A percentile compares a stretch with the other conserved stretches of the same genome.
phyloP scores from a whole-genome alignment of 1,140 invertebrate species.

The Augochlora pura region DNA sequence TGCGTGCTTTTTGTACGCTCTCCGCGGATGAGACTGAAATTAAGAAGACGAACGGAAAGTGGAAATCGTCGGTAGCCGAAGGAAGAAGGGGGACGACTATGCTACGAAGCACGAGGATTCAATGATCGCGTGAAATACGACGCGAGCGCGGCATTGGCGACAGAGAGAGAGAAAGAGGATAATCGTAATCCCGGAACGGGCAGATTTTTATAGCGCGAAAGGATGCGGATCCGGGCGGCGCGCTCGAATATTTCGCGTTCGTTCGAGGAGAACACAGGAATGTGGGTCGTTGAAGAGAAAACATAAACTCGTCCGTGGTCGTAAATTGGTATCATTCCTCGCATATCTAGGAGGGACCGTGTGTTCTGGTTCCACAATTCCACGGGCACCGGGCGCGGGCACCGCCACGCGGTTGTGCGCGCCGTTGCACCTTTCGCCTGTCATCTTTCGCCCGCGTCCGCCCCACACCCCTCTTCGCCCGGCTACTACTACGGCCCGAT shows the following conservation, averaged over 20 bases:
- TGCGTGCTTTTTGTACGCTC: too few species aligned
- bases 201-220: slow-evolving; percentile 4
- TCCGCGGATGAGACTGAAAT: too few species aligned
- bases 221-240: neutral
- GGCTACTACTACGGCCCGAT: neutral
- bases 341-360: slow-evolving; percentile 6
- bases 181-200: slow-evolving; percentile 5
- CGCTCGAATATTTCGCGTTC: neutral
- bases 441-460: neutral
- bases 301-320: slow-evolving; percentile 30
- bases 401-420: too few species aligned
- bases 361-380: slow-evolving; percentile 1
- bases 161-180: neutral
- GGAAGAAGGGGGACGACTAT: too few species aligned
- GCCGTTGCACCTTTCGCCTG: slow-evolving; percentile 12
- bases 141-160: too few species aligned
- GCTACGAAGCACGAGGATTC: neutral
- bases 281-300: slow-evolving; percentile 7
- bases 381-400: too few species aligned
- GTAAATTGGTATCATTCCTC: slow-evolving; percentile 46
- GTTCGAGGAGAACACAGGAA: neutral
- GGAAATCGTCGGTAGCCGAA: neutral
- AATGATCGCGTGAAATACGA: too few species aligned
- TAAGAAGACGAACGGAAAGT: too few species aligned
- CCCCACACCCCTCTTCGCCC: too few species aligned